Evolutionary conservation across 1,140 invertebrate genomes (phyloP).

Genomic region (Heterodera schachtii): DNA sequence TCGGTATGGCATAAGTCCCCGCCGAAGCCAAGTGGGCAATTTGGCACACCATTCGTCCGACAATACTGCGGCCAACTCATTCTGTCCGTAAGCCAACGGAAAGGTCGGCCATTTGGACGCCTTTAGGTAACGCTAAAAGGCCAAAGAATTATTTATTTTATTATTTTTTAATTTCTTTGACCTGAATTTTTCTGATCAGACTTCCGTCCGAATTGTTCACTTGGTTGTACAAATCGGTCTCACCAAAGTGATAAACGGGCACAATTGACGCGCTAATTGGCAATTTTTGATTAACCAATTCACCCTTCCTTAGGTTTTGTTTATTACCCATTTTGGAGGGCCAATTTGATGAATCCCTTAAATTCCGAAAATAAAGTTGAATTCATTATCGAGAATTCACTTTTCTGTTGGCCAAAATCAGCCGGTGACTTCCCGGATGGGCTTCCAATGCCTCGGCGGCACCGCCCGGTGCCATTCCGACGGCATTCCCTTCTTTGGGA

Average conservation of each 20-base stretch:
- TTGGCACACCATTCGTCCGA: constrained; percentile 6
- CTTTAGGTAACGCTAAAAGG: constrained; percentile 12
- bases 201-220: constrained; percentile 36
- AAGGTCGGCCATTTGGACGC: constrained; percentile 10
- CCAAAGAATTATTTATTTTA: neutral
- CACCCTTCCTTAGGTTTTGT: constrained; percentile 59
- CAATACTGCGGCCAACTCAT: constrained; percentile 9
- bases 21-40: constrained; percentile 9
- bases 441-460: constrained; percentile 68
- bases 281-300: constrained; percentile 75
- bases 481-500: constrained; percentile 32
- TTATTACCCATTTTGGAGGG: constrained; percentile 20
- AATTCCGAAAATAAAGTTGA: neutral
- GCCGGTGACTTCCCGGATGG: constrained; percentile 72
- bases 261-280: constrained; percentile 72
- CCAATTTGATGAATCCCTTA: constrained; percentile 24
- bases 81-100: constrained; percentile 22
- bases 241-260: constrained; percentile 67
- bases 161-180: neutral
- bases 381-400: constrained; percentile 58
- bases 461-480: constrained; percentile 58
- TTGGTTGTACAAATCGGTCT: constrained; percentile 66
- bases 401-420: constrained; percentile 75
- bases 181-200: constrained; percentile 21
- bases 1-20: constrained; percentile 16